Conservation (phyloP, 2,797 vertebrate genomes). For the Sebastes kiyomatsui region DNA sequence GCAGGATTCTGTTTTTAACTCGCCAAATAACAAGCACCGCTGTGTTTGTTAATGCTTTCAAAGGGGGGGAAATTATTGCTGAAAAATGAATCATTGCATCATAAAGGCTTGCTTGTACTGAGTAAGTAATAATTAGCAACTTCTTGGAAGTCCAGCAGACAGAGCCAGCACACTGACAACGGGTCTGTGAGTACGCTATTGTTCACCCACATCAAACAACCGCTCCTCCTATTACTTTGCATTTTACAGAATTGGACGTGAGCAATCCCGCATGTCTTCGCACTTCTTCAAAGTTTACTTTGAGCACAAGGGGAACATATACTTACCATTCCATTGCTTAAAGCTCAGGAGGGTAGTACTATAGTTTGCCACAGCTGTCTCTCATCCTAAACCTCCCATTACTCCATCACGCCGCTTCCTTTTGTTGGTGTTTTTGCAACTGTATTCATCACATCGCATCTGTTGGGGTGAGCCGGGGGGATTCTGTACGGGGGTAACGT, state of each 20-base stretch:
- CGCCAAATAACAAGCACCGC: slow-evolving; percentile 20
- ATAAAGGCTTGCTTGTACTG: slow-evolving; percentile 24
- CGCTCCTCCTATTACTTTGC: slow-evolving; percentile 49
- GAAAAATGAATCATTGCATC: slow-evolving; percentile 41
- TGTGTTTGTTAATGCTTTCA: slow-evolving; percentile 40
- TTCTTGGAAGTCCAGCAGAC: slow-evolving; percentile 19
- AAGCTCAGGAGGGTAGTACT: slow-evolving; percentile 47
- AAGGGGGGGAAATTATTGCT: slow-evolving; percentile 11
- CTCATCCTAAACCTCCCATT: slow-evolving; percentile 67
- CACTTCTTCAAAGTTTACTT: slow-evolving; percentile 49
- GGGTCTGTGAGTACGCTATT: slow-evolving; percentile 42
- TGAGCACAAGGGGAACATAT: slow-evolving; percentile 67
- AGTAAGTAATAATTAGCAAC: slow-evolving; percentile 49
- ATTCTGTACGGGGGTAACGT: background rate
- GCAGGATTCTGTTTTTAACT: slow-evolving; percentile 25
- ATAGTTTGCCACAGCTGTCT: slow-evolving; percentile 76
- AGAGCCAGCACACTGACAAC: slow-evolving; percentile 1
- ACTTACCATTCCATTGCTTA: slow-evolving; percentile 74
- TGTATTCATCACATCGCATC: slow-evolving; percentile 54
- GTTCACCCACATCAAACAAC: slow-evolving; percentile 62
- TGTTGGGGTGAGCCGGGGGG: slow-evolving; percentile 19
- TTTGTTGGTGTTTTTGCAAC: slow-evolving; percentile 62
- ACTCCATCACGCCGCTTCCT: slow-evolving; percentile 62
- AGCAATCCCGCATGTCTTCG: slow-evolving; percentile 43
- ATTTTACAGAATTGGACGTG: slow-evolving; percentile 37